Evolutionary conservation across 2,113 vertebrate genomes (phyloP).

Genomic region (Genyomyrus donnyi): DNA sequence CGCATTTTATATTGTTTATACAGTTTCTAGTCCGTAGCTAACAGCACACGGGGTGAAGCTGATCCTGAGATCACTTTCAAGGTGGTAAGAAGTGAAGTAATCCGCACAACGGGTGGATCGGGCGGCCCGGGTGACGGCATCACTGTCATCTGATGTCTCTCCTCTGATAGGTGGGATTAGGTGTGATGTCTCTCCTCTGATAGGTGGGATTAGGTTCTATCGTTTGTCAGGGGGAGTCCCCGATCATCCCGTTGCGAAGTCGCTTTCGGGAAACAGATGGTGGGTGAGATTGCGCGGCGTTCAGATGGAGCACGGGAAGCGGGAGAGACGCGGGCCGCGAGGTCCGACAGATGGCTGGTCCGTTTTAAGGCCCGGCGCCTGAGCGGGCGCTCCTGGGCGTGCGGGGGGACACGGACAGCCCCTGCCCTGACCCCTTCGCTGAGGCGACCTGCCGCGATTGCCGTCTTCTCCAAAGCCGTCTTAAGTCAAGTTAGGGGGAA

Average conservation of each 20-base stretch:
- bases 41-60: not conserved
- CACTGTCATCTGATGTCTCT: not conserved
- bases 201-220: not conserved
- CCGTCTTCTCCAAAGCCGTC: not conserved
- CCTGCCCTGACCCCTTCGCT: not conserved
- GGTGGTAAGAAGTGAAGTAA: not conserved
- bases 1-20: not conserved
- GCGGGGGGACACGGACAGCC: not conserved
- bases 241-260: not conserved
- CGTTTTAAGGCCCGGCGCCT: not conserved
- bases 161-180: not conserved
- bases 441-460: not conserved
- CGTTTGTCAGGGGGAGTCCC: not conserved
- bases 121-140: not conserved
- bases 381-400: not conserved
- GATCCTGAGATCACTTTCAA: not conserved
- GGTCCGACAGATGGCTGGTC: not conserved
- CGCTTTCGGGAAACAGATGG: not conserved
- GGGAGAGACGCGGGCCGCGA: not conserved
- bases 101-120: not conserved
- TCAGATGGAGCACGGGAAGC: not conserved
- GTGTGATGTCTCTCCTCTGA: not conserved
- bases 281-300: not conserved
- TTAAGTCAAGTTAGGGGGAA: not conserved
- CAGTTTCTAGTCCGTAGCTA: not conserved